Evolutionary conservation across 1,140 invertebrate genomes (phyloP).

Genomic region (Cotesia typhae): DNA sequence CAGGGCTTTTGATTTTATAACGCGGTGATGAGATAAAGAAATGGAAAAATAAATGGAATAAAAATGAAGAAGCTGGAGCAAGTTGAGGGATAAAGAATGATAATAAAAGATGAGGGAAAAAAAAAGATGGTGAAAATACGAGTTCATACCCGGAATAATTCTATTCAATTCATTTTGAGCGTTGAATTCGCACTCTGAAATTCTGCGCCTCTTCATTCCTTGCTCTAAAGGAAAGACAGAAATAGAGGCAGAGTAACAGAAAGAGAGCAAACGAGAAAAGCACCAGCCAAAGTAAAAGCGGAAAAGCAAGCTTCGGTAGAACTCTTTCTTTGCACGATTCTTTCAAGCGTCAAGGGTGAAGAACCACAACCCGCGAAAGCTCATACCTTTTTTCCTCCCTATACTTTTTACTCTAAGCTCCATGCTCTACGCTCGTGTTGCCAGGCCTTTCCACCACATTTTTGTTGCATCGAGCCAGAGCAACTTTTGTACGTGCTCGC

Average conservation of each 20-base stretch:
- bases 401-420: too few species aligned
- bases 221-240: neutral
- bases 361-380: too few species aligned
- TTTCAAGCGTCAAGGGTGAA: too few species aligned
- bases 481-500: too few species aligned
- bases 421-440: too few species aligned
- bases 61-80: neutral
- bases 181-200: slow-evolving; percentile 17
- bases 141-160: slow-evolving; percentile 23
- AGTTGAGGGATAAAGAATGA: neutral
- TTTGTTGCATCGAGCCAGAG: too few species aligned
- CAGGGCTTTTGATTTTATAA: slow-evolving; percentile 1
- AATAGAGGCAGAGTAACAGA: neutral
- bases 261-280: too few species aligned
- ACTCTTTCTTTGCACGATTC: too few species aligned
- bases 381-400: too few species aligned
- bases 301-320: too few species aligned
- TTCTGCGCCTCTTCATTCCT: slow-evolving; percentile 15
- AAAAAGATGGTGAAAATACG: slow-evolving; percentile 18
- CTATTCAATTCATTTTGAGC: slow-evolving; percentile 21
- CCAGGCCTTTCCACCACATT: too few species aligned
- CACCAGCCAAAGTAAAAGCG: too few species aligned
- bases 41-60: slow-evolving; percentile 1
- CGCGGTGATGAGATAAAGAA: neutral
- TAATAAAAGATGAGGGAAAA: neutral